Evolutionary conservation across 2,113 vertebrate genomes (phyloP).

Genomic region (Prinia subflava): DNA sequence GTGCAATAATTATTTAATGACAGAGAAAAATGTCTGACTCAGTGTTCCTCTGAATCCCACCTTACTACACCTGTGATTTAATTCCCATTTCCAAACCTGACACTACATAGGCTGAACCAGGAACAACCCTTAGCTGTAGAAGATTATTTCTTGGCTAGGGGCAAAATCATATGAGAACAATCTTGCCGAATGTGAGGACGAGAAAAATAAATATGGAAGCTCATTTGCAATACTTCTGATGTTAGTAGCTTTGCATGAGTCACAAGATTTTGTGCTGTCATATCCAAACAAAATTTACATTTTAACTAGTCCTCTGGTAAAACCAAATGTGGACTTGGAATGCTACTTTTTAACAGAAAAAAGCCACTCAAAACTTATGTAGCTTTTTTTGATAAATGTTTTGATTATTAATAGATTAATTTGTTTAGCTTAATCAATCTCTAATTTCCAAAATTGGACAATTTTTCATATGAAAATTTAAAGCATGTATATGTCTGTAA

Average conservation of each 20-base stretch:
- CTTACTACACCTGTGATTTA: neutral
- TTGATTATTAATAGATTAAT: neutral
- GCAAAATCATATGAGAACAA: neutral
- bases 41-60: neutral
- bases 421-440: neutral
- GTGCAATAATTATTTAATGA: neutral
- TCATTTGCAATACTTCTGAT: neutral
- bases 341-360: neutral
- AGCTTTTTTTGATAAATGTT: neutral
- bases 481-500: neutral
- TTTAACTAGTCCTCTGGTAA: neutral
- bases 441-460: neutral
- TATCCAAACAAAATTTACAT: neutral
- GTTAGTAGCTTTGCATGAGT: neutral
- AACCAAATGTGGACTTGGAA: neutral
- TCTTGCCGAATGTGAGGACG: neutral
- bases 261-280: neutral
- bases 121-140: neutral
- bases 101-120: neutral
- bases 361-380: fast-evolving
- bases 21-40: neutral
- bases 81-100: neutral
- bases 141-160: neutral
- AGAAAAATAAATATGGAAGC: neutral
- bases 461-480: neutral